A percentile compares a stretch with the other conserved stretches of the same genome.
Evolutionary conservation across 1,140 invertebrate species (phyloP).

Genomic region (Orchesella cincta): DNA sequence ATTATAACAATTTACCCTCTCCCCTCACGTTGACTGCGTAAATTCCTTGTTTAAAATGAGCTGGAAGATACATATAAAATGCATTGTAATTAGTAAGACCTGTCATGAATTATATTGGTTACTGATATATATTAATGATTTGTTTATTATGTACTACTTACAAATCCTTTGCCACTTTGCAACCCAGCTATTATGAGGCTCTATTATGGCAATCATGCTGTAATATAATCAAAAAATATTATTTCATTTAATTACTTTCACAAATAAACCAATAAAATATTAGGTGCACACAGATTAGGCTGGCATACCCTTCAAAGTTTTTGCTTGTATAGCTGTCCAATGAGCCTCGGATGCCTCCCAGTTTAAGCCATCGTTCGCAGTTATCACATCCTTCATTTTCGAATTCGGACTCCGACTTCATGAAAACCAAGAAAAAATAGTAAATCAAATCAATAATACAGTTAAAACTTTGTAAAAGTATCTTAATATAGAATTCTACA

Average conservation of each 20-base stretch:
- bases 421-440: background rate
- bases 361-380: background rate
- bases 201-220: background rate
- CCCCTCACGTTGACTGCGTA: conserved; percentile 10
- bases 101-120: background rate
- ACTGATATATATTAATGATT: too few species aligned
- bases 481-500: background rate
- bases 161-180: conserved; percentile 19
- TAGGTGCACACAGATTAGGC: background rate
- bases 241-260: background rate
- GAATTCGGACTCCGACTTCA: background rate
- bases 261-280: background rate
- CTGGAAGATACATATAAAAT: background rate
- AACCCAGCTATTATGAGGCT: background rate
- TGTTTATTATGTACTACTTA: conserved; percentile 9
- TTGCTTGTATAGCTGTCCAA: background rate
- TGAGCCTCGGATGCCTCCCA: background rate
- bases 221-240: background rate
- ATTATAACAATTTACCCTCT: conserved; percentile 15
- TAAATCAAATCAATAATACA: background rate
- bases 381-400: conserved; percentile 24
- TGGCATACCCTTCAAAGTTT: conserved; percentile 22
- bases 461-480: background rate
- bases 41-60: background rate
- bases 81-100: background rate